Evolutionary conservation across 2,113 vertebrate genomes (phyloP), one percentile per base, ranked within the genome.

Genomic region (Stercorarius parasiticus): DNA sequence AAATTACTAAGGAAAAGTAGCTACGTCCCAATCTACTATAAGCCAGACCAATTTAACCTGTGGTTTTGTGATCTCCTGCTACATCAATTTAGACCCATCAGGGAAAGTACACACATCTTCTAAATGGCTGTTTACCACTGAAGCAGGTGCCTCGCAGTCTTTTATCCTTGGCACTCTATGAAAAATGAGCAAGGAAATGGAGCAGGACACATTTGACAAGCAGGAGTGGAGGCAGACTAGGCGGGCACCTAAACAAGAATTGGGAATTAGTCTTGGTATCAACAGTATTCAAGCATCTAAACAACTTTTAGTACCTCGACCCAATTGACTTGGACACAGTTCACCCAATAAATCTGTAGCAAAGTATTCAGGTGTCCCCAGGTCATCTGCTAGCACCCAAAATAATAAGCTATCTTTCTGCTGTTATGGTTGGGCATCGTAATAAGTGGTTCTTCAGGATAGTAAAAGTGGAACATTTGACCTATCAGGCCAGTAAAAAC

Each of bases 161-260:
- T 87, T 88, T 80, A 80, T 83, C 86, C 49, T 73, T 76, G 77
- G 59, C 50, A 87, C 5, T 19, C 15, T 10, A 1, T 65, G 86
- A 95, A 91, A 86, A 97, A 94, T 7, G 42, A 87, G 78, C 69
- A n/a, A 47, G 82, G 64, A 96, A 90, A 95, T 88, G 43, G 79
- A 94, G 56, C 47, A 62, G 82, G 87, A 71, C 58, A 72, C 58
- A 70, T 95, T 65, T 90, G 87, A 96, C 74, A 91, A 38, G 61
- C 7, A 82, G 69, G 29, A 91, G 34, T 27, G 27, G 64, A 92
- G 79, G 45, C 64, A 86, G 79, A 59, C 42, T 6, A 56, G 90
- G 55, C 66, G 72, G 74, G 71, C 45, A 81, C 32, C 67, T 59
- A 53, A 92, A 77, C 10, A 71, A 74, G 67, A 81, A 29, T 23